These are phyloP conservation scores for Matsumurasca onukii DNA, from an alignment of 1,140 invertebrate genomes.

Conservation along the genomic window DNA sequence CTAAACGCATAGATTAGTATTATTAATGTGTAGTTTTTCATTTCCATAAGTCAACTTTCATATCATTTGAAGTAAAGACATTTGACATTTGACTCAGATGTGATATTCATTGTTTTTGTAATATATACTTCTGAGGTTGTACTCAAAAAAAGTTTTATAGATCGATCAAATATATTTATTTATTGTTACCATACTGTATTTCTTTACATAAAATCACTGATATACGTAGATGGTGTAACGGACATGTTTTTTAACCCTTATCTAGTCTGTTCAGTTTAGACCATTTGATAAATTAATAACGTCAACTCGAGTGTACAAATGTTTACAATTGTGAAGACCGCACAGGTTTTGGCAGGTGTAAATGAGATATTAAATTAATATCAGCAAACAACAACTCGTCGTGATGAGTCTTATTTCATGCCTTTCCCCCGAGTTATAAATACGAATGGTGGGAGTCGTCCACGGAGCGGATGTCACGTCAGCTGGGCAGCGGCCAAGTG, in stretches of 20 bases:
- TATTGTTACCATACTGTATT: constrained; percentile 25
- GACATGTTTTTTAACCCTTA: constrained; percentile 1
- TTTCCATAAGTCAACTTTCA: constrained; percentile 12
- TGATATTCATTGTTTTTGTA: constrained; percentile 25
- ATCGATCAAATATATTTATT: constrained; percentile 25
- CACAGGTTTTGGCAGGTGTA: constrained; percentile 11
- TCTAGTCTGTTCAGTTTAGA: background rate
- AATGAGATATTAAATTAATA: constrained; percentile 33
- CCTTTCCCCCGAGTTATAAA: background rate
- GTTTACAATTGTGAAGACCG: constrained; percentile 4
- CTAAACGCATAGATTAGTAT: no score
- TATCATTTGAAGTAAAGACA: constrained; percentile 15
- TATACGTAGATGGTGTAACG: constrained; percentile 14
- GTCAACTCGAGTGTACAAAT: constrained; percentile 13
- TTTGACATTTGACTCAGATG: constrained; percentile 19
- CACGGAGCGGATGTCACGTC: background rate
- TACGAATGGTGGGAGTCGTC: background rate
- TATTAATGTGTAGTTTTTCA: constrained; percentile 22
- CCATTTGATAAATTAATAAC: background rate
- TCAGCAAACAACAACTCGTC: constrained; percentile 21
- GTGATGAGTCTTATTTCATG: background rate
- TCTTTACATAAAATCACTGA: constrained; percentile 19
- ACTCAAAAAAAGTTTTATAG: constrained; percentile 21
- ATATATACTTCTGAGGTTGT: constrained; percentile 25
- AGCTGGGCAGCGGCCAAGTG: background rate